phyloP scores from a whole-genome alignment of 2,888 invertebrate genomes.

The Silvanus unidentatus region DNA sequence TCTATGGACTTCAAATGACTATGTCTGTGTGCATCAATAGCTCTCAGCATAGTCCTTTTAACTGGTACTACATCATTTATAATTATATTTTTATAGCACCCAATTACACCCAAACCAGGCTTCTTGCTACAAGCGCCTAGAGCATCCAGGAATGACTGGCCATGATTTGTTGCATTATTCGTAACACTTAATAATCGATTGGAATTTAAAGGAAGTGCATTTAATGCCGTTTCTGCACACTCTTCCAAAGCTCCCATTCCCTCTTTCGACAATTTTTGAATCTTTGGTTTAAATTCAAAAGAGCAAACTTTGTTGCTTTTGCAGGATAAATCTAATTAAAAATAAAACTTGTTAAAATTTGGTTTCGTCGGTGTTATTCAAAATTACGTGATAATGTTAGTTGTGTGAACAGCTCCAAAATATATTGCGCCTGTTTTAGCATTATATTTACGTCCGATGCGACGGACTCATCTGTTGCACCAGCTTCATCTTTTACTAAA shows the following conservation, averaged over 20 bases:
- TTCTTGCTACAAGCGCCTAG: slow-evolving; percentile 31
- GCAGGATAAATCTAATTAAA: slow-evolving; percentile 21
- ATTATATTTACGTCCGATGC: slow-evolving; percentile 27
- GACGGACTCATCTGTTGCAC: slow-evolving; percentile 30
- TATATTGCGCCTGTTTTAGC: slow-evolving; percentile 26
- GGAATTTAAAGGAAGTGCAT: slow-evolving; percentile 14
- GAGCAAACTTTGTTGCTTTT: slow-evolving; percentile 21
- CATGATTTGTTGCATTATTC: slow-evolving; percentile 23
- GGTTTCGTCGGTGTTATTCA: no score
- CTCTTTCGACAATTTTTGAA: slow-evolving; percentile 21
- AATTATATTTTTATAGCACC: slow-evolving; percentile 37
- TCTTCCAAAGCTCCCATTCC: slow-evolving; percentile 17
- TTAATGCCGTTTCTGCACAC: slow-evolving; percentile 18
- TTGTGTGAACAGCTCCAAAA: slow-evolving; percentile 30
- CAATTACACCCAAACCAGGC: slow-evolving; percentile 28
- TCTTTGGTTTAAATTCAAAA: slow-evolving; percentile 18
- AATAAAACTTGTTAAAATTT: slow-evolving; percentile 3
- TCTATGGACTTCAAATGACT: slow-evolving; percentile 30
- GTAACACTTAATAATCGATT: slow-evolving; percentile 21
- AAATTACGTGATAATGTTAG: slow-evolving; percentile 33
- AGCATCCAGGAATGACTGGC: slow-evolving; percentile 30
- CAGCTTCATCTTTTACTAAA: slow-evolving; percentile 29
- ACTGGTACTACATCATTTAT: slow-evolving; percentile 31
- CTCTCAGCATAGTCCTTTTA: slow-evolving; percentile 31
- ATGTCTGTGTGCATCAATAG: slow-evolving; percentile 30